A percentile compares a stretch with the other conserved stretches of the same genome.
phyloP scores from a whole-genome alignment of 2,113 vertebrate genomes.

The Eupsittula cactorum region DNA sequence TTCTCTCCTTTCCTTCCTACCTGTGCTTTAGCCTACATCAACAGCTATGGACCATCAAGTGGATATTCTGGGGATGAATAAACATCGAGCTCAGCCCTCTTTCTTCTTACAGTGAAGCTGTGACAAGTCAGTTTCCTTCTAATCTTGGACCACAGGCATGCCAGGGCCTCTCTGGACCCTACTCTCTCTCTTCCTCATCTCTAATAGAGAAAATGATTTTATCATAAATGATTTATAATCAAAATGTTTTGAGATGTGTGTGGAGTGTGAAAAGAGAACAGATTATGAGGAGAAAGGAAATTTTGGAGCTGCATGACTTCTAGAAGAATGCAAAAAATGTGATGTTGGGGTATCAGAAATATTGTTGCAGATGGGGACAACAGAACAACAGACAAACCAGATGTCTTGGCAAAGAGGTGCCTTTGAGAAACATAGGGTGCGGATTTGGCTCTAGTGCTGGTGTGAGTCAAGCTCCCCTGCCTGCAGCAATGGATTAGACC shows the following conservation, averaged over 20 bases:
- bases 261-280: neutral
- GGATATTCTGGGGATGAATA: neutral
- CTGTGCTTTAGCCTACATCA: neutral
- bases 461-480: neutral
- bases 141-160: neutral
- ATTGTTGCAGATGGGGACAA: neutral
- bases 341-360: neutral
- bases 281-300: neutral
- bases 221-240: neutral
- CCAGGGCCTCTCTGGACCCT: neutral
- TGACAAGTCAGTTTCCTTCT: neutral
- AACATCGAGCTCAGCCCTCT: neutral
- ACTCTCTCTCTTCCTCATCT: neutral
- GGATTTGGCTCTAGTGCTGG: neutral
- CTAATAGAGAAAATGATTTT: neutral
- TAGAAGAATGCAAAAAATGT: neutral
- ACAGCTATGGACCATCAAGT: neutral
- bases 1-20: neutral
- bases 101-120: neutral
- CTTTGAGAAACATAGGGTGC: neutral
- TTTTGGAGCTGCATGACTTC: neutral
- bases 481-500: neutral
- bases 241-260: rapidly evolving
- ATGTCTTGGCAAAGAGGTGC: neutral
- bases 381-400: neutral